Evolutionary conservation across 1,140 invertebrate genomes (phyloP).

Genomic region (Phymastichus coffea): DNA sequence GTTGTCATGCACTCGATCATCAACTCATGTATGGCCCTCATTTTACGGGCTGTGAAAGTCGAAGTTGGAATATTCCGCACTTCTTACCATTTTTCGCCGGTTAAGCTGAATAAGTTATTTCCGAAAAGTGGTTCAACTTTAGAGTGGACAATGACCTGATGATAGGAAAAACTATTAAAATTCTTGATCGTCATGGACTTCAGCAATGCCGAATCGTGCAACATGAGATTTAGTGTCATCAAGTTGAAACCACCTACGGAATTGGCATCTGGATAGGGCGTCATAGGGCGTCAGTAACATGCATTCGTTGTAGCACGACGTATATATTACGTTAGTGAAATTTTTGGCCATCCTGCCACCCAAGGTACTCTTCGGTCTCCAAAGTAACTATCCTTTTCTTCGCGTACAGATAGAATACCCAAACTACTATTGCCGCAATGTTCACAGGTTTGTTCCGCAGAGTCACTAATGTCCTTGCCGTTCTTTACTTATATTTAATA

Average conservation of each 20-base stretch:
- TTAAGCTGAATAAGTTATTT: slow-evolving; percentile 57
- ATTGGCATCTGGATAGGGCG: slow-evolving; percentile 29
- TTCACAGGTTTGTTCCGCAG: too few species aligned
- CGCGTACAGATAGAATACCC: too few species aligned
- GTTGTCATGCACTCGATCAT: slow-evolving; percentile 39
- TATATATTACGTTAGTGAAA: slow-evolving; percentile 31
- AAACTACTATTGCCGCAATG: too few species aligned
- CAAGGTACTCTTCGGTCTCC: slow-evolving; percentile 29
- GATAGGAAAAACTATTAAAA: slow-evolving; percentile 66
- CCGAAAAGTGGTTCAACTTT: slow-evolving; percentile 57
- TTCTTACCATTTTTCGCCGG: slow-evolving; percentile 52
- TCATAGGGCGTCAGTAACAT: slow-evolving; percentile 19
- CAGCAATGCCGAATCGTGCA: slow-evolving; percentile 64
- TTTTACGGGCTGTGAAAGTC: slow-evolving; percentile 50
- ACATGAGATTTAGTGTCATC: slow-evolving; percentile 53
- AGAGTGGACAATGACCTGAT: slow-evolving; percentile 50
- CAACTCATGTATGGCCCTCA: slow-evolving; percentile 45
- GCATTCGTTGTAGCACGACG: slow-evolving; percentile 2
- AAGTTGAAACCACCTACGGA: slow-evolving; percentile 59
- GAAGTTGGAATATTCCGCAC: slow-evolving; percentile 47
- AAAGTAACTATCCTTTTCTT: too few species aligned
- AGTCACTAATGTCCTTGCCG: too few species aligned
- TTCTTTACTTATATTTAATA: too few species aligned
- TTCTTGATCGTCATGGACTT: too few species aligned
- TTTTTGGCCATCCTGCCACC: slow-evolving; percentile 25